Conservation (phyloP, 2,888 invertebrate genomes). For the Microctonus aethiopoides region DNA sequence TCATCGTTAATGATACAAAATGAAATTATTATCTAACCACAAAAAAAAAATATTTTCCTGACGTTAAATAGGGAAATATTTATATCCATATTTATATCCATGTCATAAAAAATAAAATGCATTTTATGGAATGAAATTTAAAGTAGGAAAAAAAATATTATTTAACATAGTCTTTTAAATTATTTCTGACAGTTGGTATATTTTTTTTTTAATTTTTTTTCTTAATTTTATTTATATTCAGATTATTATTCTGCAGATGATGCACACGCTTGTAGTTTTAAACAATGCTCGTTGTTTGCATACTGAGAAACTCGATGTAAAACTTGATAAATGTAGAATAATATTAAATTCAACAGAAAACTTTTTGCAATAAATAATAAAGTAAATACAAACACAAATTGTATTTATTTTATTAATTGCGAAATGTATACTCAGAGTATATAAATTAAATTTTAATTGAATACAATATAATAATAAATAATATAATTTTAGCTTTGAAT, state of each 20-base stretch:
- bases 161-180: not conserved
- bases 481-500: no score
- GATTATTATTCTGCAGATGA: not conserved
- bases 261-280: not conserved
- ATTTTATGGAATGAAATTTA: not conserved
- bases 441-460: no score
- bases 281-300: constrained; percentile 3
- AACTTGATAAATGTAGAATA: not conserved
- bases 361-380: not conserved
- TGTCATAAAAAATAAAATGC: no score
- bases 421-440: no score
- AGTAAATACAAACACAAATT: not conserved
- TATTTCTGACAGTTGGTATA: not conserved
- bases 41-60: not conserved
- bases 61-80: no score
- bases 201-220: no score
- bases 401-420: not conserved
- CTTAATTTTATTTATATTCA: not conserved
- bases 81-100: no score
- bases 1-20: not conserved
- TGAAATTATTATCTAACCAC: constrained; percentile 5
- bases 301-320: not conserved
- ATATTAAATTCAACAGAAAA: not conserved
- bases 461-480: no score
- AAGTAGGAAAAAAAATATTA: not conserved